Evolutionary conservation across 1,140 invertebrate species (phyloP).

Genomic region (Notospermus geniculatus): DNA sequence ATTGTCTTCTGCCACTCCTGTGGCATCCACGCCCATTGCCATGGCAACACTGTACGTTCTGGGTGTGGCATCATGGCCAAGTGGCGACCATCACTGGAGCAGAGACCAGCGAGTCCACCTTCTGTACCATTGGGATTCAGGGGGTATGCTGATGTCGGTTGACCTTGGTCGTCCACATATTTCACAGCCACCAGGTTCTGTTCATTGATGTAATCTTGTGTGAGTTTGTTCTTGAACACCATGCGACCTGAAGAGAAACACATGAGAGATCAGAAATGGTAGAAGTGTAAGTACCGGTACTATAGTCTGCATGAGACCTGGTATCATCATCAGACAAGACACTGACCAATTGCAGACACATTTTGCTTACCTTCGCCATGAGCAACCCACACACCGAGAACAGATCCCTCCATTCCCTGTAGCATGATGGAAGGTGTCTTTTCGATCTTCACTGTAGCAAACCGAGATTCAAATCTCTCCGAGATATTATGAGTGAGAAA

Average conservation of each 20-base stretch:
- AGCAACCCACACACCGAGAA: slow-evolving; percentile 92
- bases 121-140: slow-evolving; percentile 91
- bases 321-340: too few relatives aligned
- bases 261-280: too few relatives aligned
- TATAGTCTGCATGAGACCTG: too few relatives aligned
- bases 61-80: slow-evolving; percentile 98
- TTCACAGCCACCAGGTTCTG: slow-evolving; percentile 71
- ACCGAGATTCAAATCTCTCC: slow-evolving; percentile 88
- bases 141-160: slow-evolving; percentile 78
- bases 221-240: slow-evolving; percentile 56
- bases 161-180: slow-evolving; percentile 79
- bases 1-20: slow-evolving; percentile 54
- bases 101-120: slow-evolving; percentile 77
- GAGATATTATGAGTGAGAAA: slow-evolving; percentile 83
- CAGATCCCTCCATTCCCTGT: slow-evolving; percentile 76
- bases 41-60: slow-evolving; percentile 65
- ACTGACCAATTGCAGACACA: too few relatives aligned
- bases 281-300: too few relatives aligned
- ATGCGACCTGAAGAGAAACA: slow-evolving; percentile 59
- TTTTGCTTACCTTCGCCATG: slow-evolving; percentile 84
- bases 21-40: slow-evolving; percentile 56
- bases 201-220: slow-evolving; percentile 62
- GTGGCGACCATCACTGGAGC: slow-evolving; percentile 85
- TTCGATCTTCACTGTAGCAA: slow-evolving; percentile 77
- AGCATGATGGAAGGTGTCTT: slow-evolving; percentile 78